Base-by-base conservation (phyloP, 2,888 invertebrate species). In the Drosophila neutralis region DNA sequence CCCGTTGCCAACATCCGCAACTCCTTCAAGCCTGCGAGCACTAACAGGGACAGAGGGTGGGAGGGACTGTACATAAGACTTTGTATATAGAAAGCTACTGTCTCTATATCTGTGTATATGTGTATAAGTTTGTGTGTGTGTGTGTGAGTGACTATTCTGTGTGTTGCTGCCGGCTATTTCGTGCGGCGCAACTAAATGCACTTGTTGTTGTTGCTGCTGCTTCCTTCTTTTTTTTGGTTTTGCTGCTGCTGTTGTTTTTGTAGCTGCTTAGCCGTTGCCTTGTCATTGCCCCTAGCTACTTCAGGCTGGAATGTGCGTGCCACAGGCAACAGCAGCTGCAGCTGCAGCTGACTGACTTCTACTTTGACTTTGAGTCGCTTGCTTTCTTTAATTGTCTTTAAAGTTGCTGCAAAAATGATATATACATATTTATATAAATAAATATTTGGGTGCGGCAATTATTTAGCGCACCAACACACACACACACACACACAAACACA, bases 111-210 rank as follows among this genome's bases (percentile, higher is more conserved):
- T 51, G 11, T 56, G 24, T 45, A 1, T 54, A n/a, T 69, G 8
- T 24, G 4, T 15, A 21, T 2, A 7, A 13, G 24, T 58, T 35
- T 45, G 33, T 62, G 24, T 62, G 21, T 69, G 24, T 70, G 51
- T 73, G 54, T 73, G 36, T 73, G 53, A 45, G 59, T 13, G 62
- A 76, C 75, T 78, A 72, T 72, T 71, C 71, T 76, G 59, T 66
- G 49, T 66, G 35, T 61, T 62, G 78, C 85, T 64, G 35, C 45
- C 38, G 80, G 88, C 64, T 42, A 62, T 88, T 86, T 77, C 76
- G 69, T 75, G 75, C 73, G 82, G 79, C 79, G 86, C 86, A 88
- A 88, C 85, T 88, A 85, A 85, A 88, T 85, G 86, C 88, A 85
- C 82, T 85, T 84, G 80, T 75, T 83, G 75, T 77, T 73, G 76